These are phyloP conservation scores for Emydocephalus ijimae DNA, from an alignment of 2,113 vertebrate genomes.

Conservation along the genomic window DNA sequence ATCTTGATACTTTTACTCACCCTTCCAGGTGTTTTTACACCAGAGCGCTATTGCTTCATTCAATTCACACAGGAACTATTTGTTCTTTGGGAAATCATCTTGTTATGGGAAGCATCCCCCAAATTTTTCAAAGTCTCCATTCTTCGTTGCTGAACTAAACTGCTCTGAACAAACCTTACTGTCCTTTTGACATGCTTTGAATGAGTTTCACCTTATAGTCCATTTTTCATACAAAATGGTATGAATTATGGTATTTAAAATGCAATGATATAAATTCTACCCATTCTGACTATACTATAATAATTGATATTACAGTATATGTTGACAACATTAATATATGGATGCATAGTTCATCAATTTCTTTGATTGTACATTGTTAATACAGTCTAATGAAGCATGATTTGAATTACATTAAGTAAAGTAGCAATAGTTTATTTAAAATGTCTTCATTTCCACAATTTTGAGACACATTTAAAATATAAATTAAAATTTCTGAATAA, in stretches of 20 bases:
- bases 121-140: not conserved
- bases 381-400: not conserved
- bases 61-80: not conserved
- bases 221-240: not conserved
- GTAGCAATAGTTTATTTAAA: not conserved
- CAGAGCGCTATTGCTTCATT: not conserved
- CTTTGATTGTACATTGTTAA: not conserved
- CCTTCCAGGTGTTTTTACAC: not conserved
- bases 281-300: not conserved
- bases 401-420: not conserved
- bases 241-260: not conserved
- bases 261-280: not conserved
- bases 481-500: not conserved
- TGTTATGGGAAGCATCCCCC: not conserved
- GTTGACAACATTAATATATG: not conserved
- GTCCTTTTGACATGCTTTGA: not conserved
- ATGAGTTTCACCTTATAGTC: not conserved
- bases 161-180: not conserved
- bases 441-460: not conserved
- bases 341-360: not conserved
- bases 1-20: not conserved
- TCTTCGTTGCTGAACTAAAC: not conserved
- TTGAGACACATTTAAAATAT: not conserved
- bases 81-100: not conserved
- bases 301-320: not conserved